Percentiles rank a stretch among this genome's conserved stretches.
These are phyloP conservation scores for Craseonycteris thonglongyai DNA, from an alignment of 2,113 vertebrate species.

Conservation along the genomic window DNA sequence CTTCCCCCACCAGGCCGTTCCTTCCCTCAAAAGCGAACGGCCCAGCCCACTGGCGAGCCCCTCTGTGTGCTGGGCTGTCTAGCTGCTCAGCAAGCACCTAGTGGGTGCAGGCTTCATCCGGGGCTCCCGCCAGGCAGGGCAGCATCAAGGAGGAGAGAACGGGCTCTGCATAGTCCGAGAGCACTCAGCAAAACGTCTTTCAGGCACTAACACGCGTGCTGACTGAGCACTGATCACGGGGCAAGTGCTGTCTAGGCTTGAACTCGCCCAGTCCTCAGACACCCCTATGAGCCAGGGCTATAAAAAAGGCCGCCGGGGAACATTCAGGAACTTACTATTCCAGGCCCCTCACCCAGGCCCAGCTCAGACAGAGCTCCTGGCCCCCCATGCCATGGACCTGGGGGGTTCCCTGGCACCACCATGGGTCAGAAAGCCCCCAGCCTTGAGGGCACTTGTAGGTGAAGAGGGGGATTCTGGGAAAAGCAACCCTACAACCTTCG, in stretches of 20 bases:
- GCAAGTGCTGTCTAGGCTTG: not conserved
- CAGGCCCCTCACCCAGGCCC: not conserved
- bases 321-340: not conserved
- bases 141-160: not conserved
- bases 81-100: not conserved
- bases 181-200: not conserved
- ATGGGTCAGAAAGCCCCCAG: not conserved
- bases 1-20: not conserved
- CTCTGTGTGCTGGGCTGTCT: not conserved
- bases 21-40: not conserved
- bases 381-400: no score
- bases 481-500: not conserved
- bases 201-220: not conserved
- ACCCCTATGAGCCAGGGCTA: not conserved
- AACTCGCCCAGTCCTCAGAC: not conserved
- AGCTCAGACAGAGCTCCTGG: not conserved
- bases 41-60: not conserved
- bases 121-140: not conserved
- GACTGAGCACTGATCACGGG: no score
- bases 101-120: not conserved
- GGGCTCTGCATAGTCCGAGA: not conserved
- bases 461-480: not conserved
- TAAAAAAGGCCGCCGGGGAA: not conserved
- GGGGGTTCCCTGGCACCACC: not conserved
- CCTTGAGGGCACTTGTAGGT: not conserved